phyloP scores from a whole-genome alignment of 2,888 invertebrate species.

The Ectemnius lituratus region DNA sequence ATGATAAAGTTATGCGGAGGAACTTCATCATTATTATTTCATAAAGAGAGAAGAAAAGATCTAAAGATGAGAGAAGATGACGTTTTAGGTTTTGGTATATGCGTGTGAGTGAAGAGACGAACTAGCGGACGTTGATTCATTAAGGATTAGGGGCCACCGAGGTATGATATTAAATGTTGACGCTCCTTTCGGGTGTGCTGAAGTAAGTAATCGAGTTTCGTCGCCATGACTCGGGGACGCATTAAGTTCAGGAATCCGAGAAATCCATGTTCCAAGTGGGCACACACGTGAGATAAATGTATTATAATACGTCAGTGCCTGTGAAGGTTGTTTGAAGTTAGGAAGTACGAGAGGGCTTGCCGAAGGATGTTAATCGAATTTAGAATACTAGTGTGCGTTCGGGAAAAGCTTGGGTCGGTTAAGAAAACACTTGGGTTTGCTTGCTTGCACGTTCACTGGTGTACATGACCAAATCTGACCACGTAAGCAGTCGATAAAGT shows the following conservation, averaged over 20 bases:
- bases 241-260: conserved; percentile 1
- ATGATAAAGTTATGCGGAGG: too few species aligned
- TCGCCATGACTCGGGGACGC: not conserved
- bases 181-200: not conserved
- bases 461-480: not conserved
- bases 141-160: not conserved
- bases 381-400: not conserved
- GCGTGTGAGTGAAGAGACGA: too few species aligned
- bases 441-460: not conserved
- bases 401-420: not conserved
- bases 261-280: not conserved
- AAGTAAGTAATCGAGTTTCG: not conserved
- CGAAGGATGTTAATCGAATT: not conserved
- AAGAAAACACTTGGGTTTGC: not conserved
- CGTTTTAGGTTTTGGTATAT: too few species aligned
- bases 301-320: conserved; percentile 2
- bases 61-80: too few species aligned
- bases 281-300: not conserved
- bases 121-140: not conserved
- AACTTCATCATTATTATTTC: too few species aligned
- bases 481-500: not conserved
- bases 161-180: not conserved
- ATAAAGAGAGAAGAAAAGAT: too few species aligned
- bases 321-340: not conserved
- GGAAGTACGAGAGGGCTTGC: too few species aligned